Percentiles rank a stretch among this genome's conserved stretches.
These are phyloP conservation scores for Epicauta chinensis DNA, from an alignment of 1,140 invertebrate genomes.

Conservation along the genomic window DNA sequence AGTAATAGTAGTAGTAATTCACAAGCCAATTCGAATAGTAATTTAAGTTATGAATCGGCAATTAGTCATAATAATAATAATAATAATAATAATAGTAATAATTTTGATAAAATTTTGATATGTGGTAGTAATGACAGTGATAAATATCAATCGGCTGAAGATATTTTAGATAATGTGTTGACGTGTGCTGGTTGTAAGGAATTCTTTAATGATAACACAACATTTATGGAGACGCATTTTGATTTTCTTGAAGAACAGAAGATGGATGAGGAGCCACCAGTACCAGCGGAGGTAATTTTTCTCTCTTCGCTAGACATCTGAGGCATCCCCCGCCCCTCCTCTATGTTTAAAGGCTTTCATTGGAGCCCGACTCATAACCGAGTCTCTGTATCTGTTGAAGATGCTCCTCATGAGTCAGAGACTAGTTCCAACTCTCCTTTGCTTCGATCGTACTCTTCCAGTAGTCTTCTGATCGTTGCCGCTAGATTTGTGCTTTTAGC, in stretches of 20 bases:
- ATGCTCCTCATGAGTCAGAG: too few species aligned
- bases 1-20: conserved; percentile 19
- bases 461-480: too few species aligned
- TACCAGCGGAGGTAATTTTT: conserved; percentile 2
- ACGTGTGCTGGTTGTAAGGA: conserved; percentile 38
- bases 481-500: too few species aligned
- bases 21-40: conserved; percentile 50
- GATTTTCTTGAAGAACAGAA: conserved; percentile 27
- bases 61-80: conserved; percentile 35
- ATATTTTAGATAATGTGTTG: conserved; percentile 42
- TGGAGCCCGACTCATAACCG: too few species aligned
- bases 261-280: conserved; percentile 7
- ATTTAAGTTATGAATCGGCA: conserved; percentile 50
- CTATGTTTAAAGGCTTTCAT: conserved; percentile 22
- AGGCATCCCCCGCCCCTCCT: conserved; percentile 7
- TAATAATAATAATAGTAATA: neutral
- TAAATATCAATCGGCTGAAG: conserved; percentile 43
- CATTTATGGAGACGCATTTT: conserved; percentile 37
- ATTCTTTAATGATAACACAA: conserved; percentile 35
- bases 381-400: too few species aligned
- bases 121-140: conserved; percentile 32
- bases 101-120: conserved; percentile 10
- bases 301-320: too few species aligned
- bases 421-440: too few species aligned
- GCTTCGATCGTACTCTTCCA: too few species aligned